These are phyloP conservation scores for Apistogramma diplotaenia DNA, from an alignment of 2,113 vertebrate genomes.

Conservation along the genomic window DNA sequence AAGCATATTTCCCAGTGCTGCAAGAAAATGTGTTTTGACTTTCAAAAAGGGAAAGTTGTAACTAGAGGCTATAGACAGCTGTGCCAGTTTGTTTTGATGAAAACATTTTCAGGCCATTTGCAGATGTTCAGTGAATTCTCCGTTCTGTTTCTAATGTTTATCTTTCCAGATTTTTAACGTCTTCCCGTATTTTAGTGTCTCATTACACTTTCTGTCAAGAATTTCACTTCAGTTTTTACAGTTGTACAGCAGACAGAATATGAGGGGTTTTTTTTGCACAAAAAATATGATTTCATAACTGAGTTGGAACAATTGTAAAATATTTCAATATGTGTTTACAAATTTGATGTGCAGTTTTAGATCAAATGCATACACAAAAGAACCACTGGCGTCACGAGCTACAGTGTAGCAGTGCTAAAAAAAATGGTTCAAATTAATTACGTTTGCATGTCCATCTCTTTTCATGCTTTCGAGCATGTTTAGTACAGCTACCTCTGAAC, in stretches of 20 bases:
- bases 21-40: slow-evolving; percentile 63
- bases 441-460: neutral
- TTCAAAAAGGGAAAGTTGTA: slow-evolving; percentile 58
- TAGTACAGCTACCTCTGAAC: neutral
- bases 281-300: neutral
- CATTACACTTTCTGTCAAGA: slow-evolving; percentile 3
- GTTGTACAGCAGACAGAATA: neutral
- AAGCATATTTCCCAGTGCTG: slow-evolving; percentile 34
- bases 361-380: neutral
- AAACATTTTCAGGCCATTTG: slow-evolving; percentile 48
- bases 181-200: neutral
- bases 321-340: neutral
- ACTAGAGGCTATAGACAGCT: slow-evolving; percentile 53
- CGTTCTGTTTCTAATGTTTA: slow-evolving; percentile 10
- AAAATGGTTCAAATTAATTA: neutral
- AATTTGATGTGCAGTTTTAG: neutral
- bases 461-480: neutral
- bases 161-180: slow-evolving; percentile 15
- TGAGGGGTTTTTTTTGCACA: neutral
- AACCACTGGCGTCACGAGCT: neutral
- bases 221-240: neutral
- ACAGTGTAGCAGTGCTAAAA: neutral
- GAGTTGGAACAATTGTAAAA: neutral
- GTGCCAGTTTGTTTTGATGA: slow-evolving; percentile 63
- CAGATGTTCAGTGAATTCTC: slow-evolving; percentile 61